Evolutionary conservation across 1,140 invertebrate species (phyloP), one percentile per base, ranked within the genome.

Genomic region (Micrasema minimum): DNA sequence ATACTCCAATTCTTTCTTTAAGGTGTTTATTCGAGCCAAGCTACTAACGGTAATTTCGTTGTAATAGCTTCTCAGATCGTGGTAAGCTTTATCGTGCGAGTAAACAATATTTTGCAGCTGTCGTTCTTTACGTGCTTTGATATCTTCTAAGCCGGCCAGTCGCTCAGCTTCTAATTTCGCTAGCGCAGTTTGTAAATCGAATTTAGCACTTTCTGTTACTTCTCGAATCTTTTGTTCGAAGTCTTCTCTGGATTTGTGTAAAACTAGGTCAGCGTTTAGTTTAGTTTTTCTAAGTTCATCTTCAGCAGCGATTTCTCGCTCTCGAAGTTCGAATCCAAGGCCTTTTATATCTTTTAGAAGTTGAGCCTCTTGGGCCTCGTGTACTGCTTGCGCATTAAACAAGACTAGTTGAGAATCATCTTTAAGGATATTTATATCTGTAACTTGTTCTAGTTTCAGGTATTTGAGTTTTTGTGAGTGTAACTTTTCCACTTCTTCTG

Each of bases 21-120:
- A 82, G 76, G 88, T 92, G 72, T 90, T 89, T 37, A 96, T 95
- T 6, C 95, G 81, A 79, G 81, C 92, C 68, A 97, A 85, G 81
- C 96, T 97, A 79, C 97, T 96, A 0, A 96, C 80, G 0, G 93
- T 95, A 43, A 97, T 95, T 75, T 96, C 93, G 77, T 96, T 96
- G 76, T 96, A 98, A 83, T 96, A 97, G 79, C 92, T 93, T 81
- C 96, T 97, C 79, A 96, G 90, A 78, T 96, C 92, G 41, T 88
- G 87, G 78, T 96, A 95, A 0, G 92, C 90, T 76, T 90, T 90
- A 70, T 95, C 92, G 79, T 97, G 94, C 76, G 92, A 90, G 67
- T 89, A 89, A 71, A 93, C 92, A 50, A 97, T 79, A 18, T 90
- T 89, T 9, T 89, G 88, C 12, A 96, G 89, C 78, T 96, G 93